Base-by-base conservation (phyloP, 2,797 vertebrate genomes). In the Sebastes ruberrimus region DNA sequence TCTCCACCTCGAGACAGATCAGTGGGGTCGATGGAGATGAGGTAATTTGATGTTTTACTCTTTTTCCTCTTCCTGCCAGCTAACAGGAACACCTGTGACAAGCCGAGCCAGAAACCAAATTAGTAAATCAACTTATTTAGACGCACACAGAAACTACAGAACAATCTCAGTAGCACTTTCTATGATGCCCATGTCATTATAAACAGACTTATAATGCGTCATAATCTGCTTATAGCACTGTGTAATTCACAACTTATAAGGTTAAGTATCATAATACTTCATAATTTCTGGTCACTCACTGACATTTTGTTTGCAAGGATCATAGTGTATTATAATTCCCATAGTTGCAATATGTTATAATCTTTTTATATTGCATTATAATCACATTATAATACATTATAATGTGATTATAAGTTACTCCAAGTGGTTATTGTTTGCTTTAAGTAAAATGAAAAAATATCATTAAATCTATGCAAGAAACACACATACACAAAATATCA, bases 1-100 rank as follows among this genome's bases (percentile, higher is more conserved):
- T 99, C 98, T 86, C 98, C 98, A 80, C 97, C 98, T 84, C 98
- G 96, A 80, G 98, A 99, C 91, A 99, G 94, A 94, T 99, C 98
- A 52, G 98, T 99, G 72, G 98, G 98, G 94, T 99, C 98, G 86
- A 99, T 98, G 90, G 98, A 99, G 94, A 99, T 99, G 95, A 99
- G 98, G 96, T 99, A 99, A 98, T 99, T 99, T 60, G 98, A 99
- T 73, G 98, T 99, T 97, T 99, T 99, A 92, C 98, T 99, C 96
- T 99, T 99, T 97, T 99, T 99, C 88, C 98, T 96, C 92, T 99
- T 99, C 91, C 98, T 97, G 83, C 98, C 98, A 73, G 98, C 98
- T 94, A 99, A 95, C 83, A 99, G 95, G 92, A 99, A 99, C 81
- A 99, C 96, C 98, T 99, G 89, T 9, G 53, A 75, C 71, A 74